Evolutionary conservation across 2,888 invertebrate species (phyloP), one percentile per base, ranked within the genome.

Genomic region (Sericinus montela): DNA sequence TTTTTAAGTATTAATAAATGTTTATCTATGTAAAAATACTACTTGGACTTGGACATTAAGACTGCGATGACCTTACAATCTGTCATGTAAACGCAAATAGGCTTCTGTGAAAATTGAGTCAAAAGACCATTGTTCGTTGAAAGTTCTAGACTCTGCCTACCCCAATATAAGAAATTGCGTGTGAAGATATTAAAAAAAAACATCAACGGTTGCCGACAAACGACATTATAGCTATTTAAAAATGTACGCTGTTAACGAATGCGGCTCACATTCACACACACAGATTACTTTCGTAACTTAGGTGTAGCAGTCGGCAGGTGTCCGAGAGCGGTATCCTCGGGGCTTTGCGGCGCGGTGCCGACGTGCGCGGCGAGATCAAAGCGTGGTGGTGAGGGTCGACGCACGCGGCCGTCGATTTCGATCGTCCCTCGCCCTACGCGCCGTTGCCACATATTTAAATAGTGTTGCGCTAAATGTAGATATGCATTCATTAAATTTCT

Each of bases 371-470:
- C 63, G 61, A 74, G 75, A 83, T 85, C 82, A 85, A 83, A 85
- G 81, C 69, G 57, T 61, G 69, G 75, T 71, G 51, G 57, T 56
- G 59, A 58, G 79, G 86, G 87, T 87, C 87, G 85, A 84, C 83
- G 86, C 79, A 83, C 86, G 85, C 81, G 79, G 78, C 75, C 69
- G 72, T 75, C 69, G 69, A 63, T 56, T 63, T 61, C 63, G 57
- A 60, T 64, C 65, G 60, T 59, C 65, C 58, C 65, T 59, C 67
- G 62, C 59, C 72, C 72, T 68, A 61, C 68, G 55, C 65, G 48
- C 65, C 58, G 57, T 55, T 55, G 59, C 53, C 59, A 52, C 59
- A 57, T 51, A 49, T 59, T 67, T 49, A 56, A 57, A 58, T 57
- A 64, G 61, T 68, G 62, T 61, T 65, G 62, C 63, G 60, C 67